Evolutionary conservation across 2,113 vertebrate genomes (phyloP), one percentile per base, ranked within the genome.

Genomic region (Pitta sordida): DNA sequence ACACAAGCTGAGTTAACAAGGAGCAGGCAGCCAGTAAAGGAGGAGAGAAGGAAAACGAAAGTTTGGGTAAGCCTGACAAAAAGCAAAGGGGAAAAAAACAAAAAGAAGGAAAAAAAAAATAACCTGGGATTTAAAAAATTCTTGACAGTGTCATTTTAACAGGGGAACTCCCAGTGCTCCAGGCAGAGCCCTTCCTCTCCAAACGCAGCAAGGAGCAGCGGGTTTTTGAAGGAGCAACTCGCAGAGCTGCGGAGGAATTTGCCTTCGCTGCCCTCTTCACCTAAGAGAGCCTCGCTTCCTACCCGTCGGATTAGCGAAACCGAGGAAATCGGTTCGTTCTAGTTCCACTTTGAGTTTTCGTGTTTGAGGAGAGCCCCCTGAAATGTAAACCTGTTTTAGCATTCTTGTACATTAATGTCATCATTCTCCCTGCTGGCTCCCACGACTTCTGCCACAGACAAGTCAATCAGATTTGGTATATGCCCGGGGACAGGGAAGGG

Each of bases 391-490:
- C 91, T 95, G 63, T 94, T 96, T 97, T 97, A 96, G 70, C 88
- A 96, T 96, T 91, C 94, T 96, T 95, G 96, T 94, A 96, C 68
- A 93, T 82, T 91, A 94, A 95, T 96, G 92, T 90, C 82, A 95
- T 96, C 37, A 76, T 94, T 91, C 87, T 97, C 92, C 91, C 85
- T 71, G 86, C 90, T 46, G 91, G 44, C 92, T 86, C 96, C 92
- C 90, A 94, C 88, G 83, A 75, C 88, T 86, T 80, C 87, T 80
- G 94, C 93, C 94, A 79, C 63, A 59, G 83, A 65, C 79, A 92
- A 92, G 88, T 95, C 95, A 94, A 91, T 93, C 89, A 96, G 89
- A 96, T 94, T 97, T 97, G 93, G 88, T 96, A 97, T 93, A 86
- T 96, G 83, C 86, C 39, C 93, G 87, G 87, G 87, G 68, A 83